Evolutionary conservation across 2,888 invertebrate genomes (phyloP).

Genomic region (Protonemura montana): DNA sequence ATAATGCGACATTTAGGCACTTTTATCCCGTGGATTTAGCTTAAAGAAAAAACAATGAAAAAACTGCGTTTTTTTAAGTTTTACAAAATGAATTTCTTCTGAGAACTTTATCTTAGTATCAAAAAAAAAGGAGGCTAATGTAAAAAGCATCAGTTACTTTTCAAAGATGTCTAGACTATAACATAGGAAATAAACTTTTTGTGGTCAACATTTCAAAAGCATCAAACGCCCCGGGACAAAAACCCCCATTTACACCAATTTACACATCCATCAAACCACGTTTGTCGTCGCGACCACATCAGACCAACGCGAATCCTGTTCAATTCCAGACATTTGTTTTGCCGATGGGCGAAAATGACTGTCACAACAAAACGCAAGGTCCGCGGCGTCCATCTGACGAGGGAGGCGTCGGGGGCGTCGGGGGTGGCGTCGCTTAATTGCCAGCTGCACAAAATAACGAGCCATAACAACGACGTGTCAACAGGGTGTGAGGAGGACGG

Average conservation of each 20-base stretch:
- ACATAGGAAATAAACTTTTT: not conserved
- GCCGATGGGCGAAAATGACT: not conserved
- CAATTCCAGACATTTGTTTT: not conserved
- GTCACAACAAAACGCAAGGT: not conserved
- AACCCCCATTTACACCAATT: too few species aligned
- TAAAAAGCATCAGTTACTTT: not conserved
- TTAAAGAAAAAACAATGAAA: not conserved
- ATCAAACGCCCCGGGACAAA: not conserved
- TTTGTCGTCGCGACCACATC: too few species aligned
- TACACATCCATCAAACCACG: too few species aligned
- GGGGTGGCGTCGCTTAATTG: not conserved
- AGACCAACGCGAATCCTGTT: not conserved
- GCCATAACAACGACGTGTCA: not conserved
- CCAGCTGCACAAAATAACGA: not conserved
- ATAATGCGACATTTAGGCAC: not conserved
- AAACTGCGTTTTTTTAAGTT: not conserved
- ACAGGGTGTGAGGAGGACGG: not conserved
- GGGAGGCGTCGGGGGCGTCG: not conserved
- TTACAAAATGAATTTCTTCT: not conserved
- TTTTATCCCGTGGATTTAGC: not conserved
- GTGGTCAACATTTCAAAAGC: not conserved
- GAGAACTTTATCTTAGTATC: not conserved
- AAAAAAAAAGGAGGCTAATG: not conserved
- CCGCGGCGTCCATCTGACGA: not conserved
- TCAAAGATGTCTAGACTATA: not conserved